Evolutionary conservation across 2,797 vertebrate genomes (phyloP), one percentile per base, ranked within the genome.

Genomic region (Melopsittacus undulatus): DNA sequence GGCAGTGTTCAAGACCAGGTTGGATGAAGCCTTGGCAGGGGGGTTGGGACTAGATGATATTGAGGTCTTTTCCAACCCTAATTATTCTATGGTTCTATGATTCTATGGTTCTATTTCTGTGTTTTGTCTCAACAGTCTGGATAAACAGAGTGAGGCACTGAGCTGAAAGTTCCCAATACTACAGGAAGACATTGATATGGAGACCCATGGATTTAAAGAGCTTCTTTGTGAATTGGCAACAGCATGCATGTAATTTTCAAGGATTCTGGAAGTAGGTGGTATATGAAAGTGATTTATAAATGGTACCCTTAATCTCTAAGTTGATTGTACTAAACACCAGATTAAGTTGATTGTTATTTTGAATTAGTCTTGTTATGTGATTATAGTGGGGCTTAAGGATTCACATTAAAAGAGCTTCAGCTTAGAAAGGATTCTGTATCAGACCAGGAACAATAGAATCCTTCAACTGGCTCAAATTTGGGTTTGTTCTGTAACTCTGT

Each of bases 351-450:
- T 79, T 94, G 54, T 72, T 97, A 34, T 95, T 96, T 91, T 88
- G 64, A 96, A 96, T 94, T 96, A 95, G 75, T 70, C 73, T 96
- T 92, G 49, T 97, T 97, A 95, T 84, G 43, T 75, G 81, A 91
- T 91, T 95, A 91, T 59, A 83, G 27, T 1, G 0, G 1, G 48
- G 40, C 6, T 94, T 93, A 95, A 92, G 75, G 43, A 88, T 92
- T 94, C 92, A 42, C 43, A 75, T 79, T 87, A 92, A 92, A 96
- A 87, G 15, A 80, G 4, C 32, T 82, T 24, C 74, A 61, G 14
- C 29, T 83, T 87, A 85, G 43, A 72, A 74, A 72, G n/a, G 43
- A 84, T 61, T 76, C 48, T 73, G 5, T 86, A 70, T 62, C 66
- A 79, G 46, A 59, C 15, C 62, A 51, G 30, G 42, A 91, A 82